Percentiles rank a stretch among this genome's conserved stretches.
phyloP scores from a whole-genome alignment of 2,797 vertebrate species.

The Takifugu ocellatus region DNA sequence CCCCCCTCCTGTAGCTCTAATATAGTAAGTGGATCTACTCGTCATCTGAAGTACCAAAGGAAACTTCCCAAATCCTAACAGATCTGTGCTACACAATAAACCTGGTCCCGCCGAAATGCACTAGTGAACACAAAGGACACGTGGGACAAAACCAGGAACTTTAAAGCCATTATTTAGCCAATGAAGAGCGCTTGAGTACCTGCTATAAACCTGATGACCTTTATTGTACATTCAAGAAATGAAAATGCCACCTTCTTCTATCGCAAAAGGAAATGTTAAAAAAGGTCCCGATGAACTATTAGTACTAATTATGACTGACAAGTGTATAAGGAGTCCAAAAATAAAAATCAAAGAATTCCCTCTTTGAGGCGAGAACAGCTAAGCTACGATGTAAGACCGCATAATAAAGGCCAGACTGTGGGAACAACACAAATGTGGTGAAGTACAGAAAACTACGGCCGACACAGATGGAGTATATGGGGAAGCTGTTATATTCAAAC shows the following conservation, averaged over 20 bases:
- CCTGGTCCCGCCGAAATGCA: conserved; percentile 37
- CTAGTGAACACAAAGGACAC: conserved; percentile 21
- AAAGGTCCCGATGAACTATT: conserved; percentile 2
- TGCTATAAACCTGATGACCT: conserved; percentile 68
- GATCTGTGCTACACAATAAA: conserved; percentile 42
- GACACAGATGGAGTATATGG: conserved; percentile 15
- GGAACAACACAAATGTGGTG: conserved; percentile 35
- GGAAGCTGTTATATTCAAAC: conserved; percentile 30
- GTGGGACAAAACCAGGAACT: conserved; percentile 5
- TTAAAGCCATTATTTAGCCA: conserved; percentile 42
- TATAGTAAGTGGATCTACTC: conserved; percentile 27
- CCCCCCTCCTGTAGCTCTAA: conserved; percentile 24
- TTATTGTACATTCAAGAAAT: conserved; percentile 73
- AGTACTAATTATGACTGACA: no score
- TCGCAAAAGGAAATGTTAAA: conserved; percentile 40
- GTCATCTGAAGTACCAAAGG: conserved; percentile 59
- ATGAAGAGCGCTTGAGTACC: conserved; percentile 63
- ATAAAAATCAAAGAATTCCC: conserved; percentile 15
- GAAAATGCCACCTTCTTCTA: conserved; percentile 37
- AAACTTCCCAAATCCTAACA: conserved; percentile 24
- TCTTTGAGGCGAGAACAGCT: conserved; percentile 43
- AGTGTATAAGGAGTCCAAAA: no score
- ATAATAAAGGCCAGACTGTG: conserved; percentile 29
- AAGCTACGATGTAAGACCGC: conserved; percentile 41
- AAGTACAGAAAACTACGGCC: conserved; percentile 22